Conservation (phyloP, 2,797 vertebrate genomes). For the Todus mexicanus region DNA sequence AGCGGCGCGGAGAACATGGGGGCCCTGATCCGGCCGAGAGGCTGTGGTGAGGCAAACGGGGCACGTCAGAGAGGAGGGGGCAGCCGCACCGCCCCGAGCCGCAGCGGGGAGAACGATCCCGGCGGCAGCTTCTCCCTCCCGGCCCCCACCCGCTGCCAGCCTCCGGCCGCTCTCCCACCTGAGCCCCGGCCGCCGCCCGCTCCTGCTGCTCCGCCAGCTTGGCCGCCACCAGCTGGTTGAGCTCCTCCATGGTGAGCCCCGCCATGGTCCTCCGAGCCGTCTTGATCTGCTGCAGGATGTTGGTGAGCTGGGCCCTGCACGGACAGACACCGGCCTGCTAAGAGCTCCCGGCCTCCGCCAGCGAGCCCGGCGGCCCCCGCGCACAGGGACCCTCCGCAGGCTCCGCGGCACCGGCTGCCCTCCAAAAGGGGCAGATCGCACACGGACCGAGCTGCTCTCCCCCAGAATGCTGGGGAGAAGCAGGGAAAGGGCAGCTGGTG, state of each 20-base stretch:
- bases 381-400: rapidly evolving
- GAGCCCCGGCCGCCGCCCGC: slow-evolving; percentile 36
- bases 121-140: neutral
- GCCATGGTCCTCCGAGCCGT: slow-evolving; percentile 87
- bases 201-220: slow-evolving; percentile 77
- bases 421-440: rapidly evolving
- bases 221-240: slow-evolving; percentile 82
- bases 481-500: neutral
- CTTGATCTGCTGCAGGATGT: slow-evolving; percentile 92
- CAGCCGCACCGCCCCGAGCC: rapidly evolving
- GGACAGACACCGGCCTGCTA: neutral
- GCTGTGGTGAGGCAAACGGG: slow-evolving; percentile 48
- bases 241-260: slow-evolving; percentile 88
- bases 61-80: neutral
- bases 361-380: neutral
- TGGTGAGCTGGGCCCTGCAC: slow-evolving; percentile 81
- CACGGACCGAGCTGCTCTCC: neutral
- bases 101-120: rapidly evolving
- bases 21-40: slow-evolving; percentile 77
- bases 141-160: neutral
- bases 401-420: rapidly evolving
- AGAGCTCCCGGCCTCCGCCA: neutral
- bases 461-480: neutral
- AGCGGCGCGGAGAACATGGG: slow-evolving; percentile 72
- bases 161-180: slow-evolving; percentile 42